Evolutionary conservation across 2,797 vertebrate genomes (phyloP), one percentile per base, ranked within the genome.

Genomic region (Eulemur rubriventer): DNA sequence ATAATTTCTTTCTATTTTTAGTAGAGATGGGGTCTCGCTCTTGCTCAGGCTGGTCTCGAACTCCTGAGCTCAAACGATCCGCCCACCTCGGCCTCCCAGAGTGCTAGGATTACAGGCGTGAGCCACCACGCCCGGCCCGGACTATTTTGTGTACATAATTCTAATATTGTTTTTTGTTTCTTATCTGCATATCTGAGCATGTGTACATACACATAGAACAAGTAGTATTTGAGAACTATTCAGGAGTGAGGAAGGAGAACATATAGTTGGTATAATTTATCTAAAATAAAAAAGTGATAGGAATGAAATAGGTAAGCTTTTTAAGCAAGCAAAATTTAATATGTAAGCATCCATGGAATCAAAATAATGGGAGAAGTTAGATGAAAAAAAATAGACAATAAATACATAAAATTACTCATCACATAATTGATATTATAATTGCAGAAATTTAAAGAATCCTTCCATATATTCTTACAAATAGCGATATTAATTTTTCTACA

Each of bases 401-500:
- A 46, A 79, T 67, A 50, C n/a, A 90, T 96, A 95, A 87, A 79
- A 59, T 79, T 83, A 50, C 46, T 90, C n/a, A 83, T 81, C 43
- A 76, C 7, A 46, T 13, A 86, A 43, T 81, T 86, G 24, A 50
- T 63, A 55, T 79, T 67, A 70, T 50, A 83, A 67, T 87, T 83
- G 46, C 20, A 87, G 35, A 92, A 82, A 57, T 93, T 78, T 59
- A 72, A 73, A 41, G 84, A 76, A 55, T 69, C 57, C 7, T 93
- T 89, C 22, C 69, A 10, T 85, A 43, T 41, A 4, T 94, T 35
- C 46, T 96, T 73, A 63, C 7, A 72, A 85, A 52, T 26, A 95
- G 11, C 65, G 17, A 61, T 95, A 96, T 92, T 82, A 80, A 80
- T 65, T 92, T 94, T 92, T 81, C 7, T 9, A 67, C 26, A 52